Conservation (phyloP, 92 coral and sea anemone genomes). For the Epizoanthus scotinus region DNA sequence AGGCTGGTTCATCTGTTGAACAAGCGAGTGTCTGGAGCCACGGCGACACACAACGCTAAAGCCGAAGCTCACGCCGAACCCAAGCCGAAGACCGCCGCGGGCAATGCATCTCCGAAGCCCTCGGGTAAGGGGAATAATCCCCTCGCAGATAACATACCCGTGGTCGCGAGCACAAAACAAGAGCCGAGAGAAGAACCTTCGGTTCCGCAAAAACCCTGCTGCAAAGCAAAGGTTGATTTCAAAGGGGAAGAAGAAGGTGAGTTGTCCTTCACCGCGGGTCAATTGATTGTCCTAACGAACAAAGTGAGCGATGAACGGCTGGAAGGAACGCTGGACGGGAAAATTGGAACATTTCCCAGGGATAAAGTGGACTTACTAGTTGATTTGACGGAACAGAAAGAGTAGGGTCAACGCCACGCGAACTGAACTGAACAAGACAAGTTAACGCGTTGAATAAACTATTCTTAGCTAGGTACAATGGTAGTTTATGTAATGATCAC, state of each 20-base stretch:
- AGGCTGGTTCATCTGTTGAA: slow-evolving; percentile 63
- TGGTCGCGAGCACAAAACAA: background rate
- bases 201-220: slow-evolving; percentile 63
- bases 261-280: slow-evolving; percentile 68
- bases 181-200: slow-evolving; percentile 29
- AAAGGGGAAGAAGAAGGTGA: slow-evolving; percentile 71
- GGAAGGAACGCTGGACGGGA: slow-evolving; percentile 83
- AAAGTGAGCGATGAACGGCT: slow-evolving; percentile 62
- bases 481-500: background rate
- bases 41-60: slow-evolving; percentile 46
- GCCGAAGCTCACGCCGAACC: slow-evolving; percentile 32
- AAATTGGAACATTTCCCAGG: slow-evolving; percentile 67
- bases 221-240: slow-evolving; percentile 74
- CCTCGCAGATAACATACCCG: slow-evolving; percentile 68
- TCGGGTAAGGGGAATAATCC: slow-evolving; percentile 86
- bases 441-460: background rate
- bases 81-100: slow-evolving; percentile 23
- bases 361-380: slow-evolving; percentile 64
- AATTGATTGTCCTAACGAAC: slow-evolving; percentile 65
- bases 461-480: background rate
- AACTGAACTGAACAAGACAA: background rate
- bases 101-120: slow-evolving; percentile 29
- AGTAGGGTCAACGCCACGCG: background rate
- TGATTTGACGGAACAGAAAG: slow-evolving; percentile 48
- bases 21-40: slow-evolving; percentile 75